Evolutionary conservation across 92 coral and sea anemone species (phyloP).

Genomic region (Heliopora coerulea): DNA sequence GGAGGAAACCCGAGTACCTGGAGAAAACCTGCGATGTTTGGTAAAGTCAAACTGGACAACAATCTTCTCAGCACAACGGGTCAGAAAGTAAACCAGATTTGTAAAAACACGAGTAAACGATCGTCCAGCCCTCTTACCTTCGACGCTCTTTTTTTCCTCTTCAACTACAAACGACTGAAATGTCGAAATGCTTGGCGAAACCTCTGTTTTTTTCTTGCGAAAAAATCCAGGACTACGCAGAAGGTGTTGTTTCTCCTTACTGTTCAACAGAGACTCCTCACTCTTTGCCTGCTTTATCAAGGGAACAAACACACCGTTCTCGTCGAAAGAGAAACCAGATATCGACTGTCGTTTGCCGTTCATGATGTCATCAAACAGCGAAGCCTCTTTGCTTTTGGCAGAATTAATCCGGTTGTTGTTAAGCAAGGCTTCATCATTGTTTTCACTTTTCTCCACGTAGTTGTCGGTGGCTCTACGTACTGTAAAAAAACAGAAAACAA

Average conservation of each 20-base stretch:
- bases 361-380: slow-evolving; percentile 80
- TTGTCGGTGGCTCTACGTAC: no score
- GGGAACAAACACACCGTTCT: slow-evolving; percentile 82
- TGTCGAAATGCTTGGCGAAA: background rate
- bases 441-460: no score
- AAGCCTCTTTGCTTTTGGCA: slow-evolving; percentile 60
- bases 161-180: slow-evolving; percentile 50
- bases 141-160: slow-evolving; percentile 33
- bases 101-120: no score
- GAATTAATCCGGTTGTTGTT: no score
- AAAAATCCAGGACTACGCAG: slow-evolving; percentile 77
- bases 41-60: no score
- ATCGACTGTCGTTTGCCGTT: slow-evolving; percentile 90
- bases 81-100: background rate
- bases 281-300: slow-evolving; percentile 69
- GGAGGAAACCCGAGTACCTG: no score
- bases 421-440: no score
- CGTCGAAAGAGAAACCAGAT: slow-evolving; percentile 88
- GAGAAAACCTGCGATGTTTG: no score
- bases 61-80: no score
- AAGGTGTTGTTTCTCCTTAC: slow-evolving; percentile 74
- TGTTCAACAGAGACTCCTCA: slow-evolving; percentile 66
- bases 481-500: background rate
- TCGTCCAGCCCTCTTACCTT: background rate
- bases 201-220: slow-evolving; percentile 78